Conservation (phyloP, 2,113 vertebrate genomes). For the Hylia prasina region DNA sequence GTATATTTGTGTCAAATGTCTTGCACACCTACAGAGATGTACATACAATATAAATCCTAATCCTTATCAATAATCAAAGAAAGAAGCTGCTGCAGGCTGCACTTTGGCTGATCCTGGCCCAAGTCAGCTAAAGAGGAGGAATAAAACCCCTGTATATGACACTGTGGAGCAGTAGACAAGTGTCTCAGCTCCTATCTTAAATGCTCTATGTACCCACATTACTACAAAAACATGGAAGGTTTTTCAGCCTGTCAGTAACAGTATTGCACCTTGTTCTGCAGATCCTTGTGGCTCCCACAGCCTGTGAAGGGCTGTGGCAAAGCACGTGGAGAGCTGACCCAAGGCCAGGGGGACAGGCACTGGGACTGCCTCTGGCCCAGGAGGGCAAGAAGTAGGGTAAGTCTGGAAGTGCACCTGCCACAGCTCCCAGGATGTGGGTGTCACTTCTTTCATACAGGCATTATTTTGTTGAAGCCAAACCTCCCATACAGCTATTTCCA, state of each 20-base stretch:
- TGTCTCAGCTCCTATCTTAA: neutral
- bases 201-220: fast-evolving
- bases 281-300: neutral
- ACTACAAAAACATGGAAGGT: neutral
- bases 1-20: neutral
- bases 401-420: neutral
- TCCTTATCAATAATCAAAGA: constrained; percentile 29
- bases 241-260: neutral
- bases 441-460: neutral
- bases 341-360: neutral
- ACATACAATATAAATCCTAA: constrained; percentile 6
- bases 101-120: constrained; percentile 21
- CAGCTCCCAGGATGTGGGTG: neutral
- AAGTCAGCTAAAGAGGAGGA: neutral
- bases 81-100: constrained; percentile 29
- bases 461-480: neutral
- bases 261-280: neutral
- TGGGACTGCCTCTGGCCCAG: neutral
- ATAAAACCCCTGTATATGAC: neutral
- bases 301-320: neutral
- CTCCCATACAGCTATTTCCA: neutral
- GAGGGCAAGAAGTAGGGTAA: neutral
- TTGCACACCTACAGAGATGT: neutral
- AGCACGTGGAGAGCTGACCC: fast-evolving
- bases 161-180: neutral